phyloP scores from a whole-genome alignment of 2,888 invertebrate genomes.

The Athalia circularis region DNA sequence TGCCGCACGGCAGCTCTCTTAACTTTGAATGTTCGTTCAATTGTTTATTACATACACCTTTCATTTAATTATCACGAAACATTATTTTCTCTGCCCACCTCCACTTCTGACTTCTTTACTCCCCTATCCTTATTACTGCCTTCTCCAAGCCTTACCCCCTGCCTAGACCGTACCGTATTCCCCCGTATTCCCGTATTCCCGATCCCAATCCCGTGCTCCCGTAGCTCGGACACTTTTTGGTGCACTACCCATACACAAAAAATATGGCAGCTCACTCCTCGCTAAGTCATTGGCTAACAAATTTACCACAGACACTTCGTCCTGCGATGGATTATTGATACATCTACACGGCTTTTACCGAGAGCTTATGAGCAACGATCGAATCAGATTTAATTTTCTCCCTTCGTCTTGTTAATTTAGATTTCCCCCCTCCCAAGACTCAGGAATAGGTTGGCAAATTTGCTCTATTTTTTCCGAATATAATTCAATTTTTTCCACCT shows the following conservation, averaged over 20 bases:
- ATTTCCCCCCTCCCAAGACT: background rate
- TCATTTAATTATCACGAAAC: slow-evolving; percentile 68
- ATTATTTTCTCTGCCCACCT: slow-evolving; percentile 49
- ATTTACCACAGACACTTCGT: slow-evolving; percentile 3
- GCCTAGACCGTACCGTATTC: background rate
- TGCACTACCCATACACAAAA: background rate
- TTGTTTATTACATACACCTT: slow-evolving; percentile 66
- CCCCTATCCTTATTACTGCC: too few species aligned
- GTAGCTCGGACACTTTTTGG: background rate
- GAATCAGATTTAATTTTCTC: background rate
- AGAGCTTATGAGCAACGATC: background rate
- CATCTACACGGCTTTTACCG: background rate
- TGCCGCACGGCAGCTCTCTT: slow-evolving; percentile 45
- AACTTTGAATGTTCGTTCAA: slow-evolving; percentile 51
- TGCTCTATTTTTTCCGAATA: background rate
- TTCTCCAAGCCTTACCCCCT: background rate
- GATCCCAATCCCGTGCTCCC: background rate
- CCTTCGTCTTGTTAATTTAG: background rate
- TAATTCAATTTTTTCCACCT: background rate
- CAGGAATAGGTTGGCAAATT: background rate
- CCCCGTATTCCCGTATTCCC: background rate
- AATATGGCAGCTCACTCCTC: slow-evolving; percentile 1
- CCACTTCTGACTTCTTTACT: background rate
- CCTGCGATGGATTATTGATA: background rate
- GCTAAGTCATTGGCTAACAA: slow-evolving; percentile 13